These are phyloP conservation scores for Ennomos quercinarius DNA, from an alignment of 2,888 invertebrate species.

Conservation along the genomic window DNA sequence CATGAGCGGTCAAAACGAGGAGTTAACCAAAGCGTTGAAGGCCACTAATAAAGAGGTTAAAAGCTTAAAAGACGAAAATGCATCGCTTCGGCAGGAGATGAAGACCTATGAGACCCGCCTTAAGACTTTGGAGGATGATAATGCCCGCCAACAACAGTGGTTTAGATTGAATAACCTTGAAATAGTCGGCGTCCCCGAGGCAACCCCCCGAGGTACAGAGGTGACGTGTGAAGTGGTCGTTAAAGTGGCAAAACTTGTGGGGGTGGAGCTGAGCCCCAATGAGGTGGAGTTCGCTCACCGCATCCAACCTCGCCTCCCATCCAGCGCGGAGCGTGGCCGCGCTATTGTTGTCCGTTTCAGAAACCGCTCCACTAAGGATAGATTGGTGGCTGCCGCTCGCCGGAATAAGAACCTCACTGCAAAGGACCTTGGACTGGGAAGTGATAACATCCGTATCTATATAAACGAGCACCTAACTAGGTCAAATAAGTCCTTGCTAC, in stretches of 20 bases:
- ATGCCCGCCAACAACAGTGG: slow-evolving; percentile 18
- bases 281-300: slow-evolving; percentile 18
- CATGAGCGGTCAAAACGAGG: too few relatives aligned
- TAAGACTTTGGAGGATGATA: slow-evolving; percentile 13
- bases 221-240: neutral
- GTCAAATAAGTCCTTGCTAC: too few relatives aligned
- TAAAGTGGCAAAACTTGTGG: slow-evolving; percentile 6
- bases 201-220: neutral
- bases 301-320: neutral
- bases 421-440: too few relatives aligned
- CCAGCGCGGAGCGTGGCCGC: neutral
- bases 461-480: too few relatives aligned
- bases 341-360: too few relatives aligned
- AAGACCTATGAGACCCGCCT: too few relatives aligned
- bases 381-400: neutral
- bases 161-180: slow-evolving; percentile 17
- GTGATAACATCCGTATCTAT: too few relatives aligned
- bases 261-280: slow-evolving; percentile 1
- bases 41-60: slow-evolving; percentile 1
- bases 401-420: too few relatives aligned
- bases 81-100: slow-evolving; percentile 1
- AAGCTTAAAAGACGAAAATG: slow-evolving; percentile 12
- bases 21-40: too few relatives aligned
- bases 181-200: slow-evolving; percentile 13
- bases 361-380: slow-evolving; percentile 3